Evolutionary conservation across 2,888 invertebrate species (phyloP), one percentile per base, ranked within the genome.

Genomic region (Drosophila niveifrons): DNA sequence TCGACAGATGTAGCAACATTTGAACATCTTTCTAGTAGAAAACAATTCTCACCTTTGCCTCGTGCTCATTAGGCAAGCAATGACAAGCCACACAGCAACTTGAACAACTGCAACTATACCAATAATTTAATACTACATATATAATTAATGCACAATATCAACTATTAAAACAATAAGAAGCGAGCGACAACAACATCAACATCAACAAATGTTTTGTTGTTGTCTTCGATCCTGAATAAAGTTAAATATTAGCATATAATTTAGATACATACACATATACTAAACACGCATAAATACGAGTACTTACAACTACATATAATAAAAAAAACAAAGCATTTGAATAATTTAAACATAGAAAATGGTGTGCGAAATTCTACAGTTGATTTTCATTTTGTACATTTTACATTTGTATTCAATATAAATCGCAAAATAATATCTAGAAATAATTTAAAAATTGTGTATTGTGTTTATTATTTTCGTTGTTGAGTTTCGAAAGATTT

Each of bases 1-100:
- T 67, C 68, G 72, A 84, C 80, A 90, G 83, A 90, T 88, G 79
- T 86, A 90, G 86, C 86, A 70, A 86, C 86, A 78, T 87, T 90
- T 88, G 74, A 85, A 75, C 80, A 75, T 75, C 73, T 85, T 78
- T 90, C 72, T 82, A 78, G 72, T 84, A 89, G 82, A 65, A 58
- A 71, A 78, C 64, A 67, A 69, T 72, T 75, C 66, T 66, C 78
- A 84, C 79, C 72, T 75, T 78, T 78, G 88, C 85, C 85, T 70
- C 69, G 43, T 70, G 80, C 89, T 82, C 71, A 53, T 88, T 83
- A 86, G 89, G 71, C 71, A 86, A 84, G 82, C 89, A 82, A 89
- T 88, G 87, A 86, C 82, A 82, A 72, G 71, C 71, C 64, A 80
- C 71, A 66, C 65, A 72, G 58, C 80, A 69, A 56, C 76, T 58